Percentiles rank a stretch among this genome's conserved stretches.
Conservation (phyloP, 2,797 vertebrate genomes). For the Astyanax mexicanus region DNA sequence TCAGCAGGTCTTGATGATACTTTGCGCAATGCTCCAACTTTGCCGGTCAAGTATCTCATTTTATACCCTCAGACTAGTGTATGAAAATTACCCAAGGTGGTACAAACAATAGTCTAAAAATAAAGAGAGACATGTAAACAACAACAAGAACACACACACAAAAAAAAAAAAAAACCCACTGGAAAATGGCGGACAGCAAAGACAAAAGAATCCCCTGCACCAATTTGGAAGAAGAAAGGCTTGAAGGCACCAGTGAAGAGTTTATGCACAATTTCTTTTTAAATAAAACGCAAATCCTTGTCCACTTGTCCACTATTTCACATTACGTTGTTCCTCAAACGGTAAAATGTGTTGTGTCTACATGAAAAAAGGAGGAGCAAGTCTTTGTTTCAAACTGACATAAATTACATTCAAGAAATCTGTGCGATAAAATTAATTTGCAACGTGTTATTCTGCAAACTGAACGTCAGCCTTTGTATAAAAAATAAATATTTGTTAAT, state of each 20-base stretch:
- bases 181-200: constrained; percentile 11
- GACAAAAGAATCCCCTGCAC: constrained; percentile 31
- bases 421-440: constrained; percentile 24
- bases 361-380: constrained; percentile 10
- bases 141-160: not conserved
- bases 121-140: constrained; percentile 6
- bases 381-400: not conserved
- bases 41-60: too few species aligned
- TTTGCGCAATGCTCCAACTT: not conserved
- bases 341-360: constrained; percentile 15
- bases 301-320: not conserved
- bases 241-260: constrained; percentile 62
- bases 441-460: constrained; percentile 34
- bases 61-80: not conserved
- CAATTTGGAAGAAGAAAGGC: constrained; percentile 50
- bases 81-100: not conserved
- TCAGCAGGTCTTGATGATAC: not conserved
- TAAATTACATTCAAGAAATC: constrained; percentile 43
- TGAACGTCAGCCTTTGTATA: constrained; percentile 22
- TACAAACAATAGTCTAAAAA: constrained; percentile 25
- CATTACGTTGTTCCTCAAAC: constrained; percentile 3
- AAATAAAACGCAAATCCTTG: constrained; percentile 15
- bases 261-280: constrained; percentile 36
- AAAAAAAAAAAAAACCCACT: not conserved
- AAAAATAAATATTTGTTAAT: constrained; percentile 52